These are phyloP conservation scores for Petrocephalus zakoni DNA, from an alignment of 2,113 vertebrate species.

Conservation along the genomic window DNA sequence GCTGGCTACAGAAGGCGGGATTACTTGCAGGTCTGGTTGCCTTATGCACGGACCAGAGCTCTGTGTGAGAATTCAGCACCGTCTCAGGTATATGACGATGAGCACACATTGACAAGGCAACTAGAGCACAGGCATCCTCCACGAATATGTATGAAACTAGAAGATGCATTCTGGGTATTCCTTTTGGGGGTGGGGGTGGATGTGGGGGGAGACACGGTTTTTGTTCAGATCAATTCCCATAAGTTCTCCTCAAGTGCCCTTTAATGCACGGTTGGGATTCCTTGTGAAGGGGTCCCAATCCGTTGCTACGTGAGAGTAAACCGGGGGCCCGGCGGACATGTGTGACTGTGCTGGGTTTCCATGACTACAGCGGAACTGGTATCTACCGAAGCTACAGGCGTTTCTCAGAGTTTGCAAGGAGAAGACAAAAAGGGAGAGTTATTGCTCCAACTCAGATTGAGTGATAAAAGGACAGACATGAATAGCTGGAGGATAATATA, in stretches of 20 bases:
- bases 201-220: no score
- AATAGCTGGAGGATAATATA: not conserved
- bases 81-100: not conserved
- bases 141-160: not conserved
- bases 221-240: not conserved
- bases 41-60: not conserved
- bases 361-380: conserved; percentile 2
- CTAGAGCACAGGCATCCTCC: not conserved
- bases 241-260: not conserved
- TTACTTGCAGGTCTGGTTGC: not conserved
- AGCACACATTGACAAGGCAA: not conserved
- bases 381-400: not conserved
- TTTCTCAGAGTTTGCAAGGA: not conserved
- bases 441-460: not conserved
- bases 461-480: not conserved
- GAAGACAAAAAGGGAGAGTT: not conserved
- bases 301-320: not conserved
- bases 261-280: not conserved
- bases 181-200: not conserved
- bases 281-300: not conserved
- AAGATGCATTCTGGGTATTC: not conserved
- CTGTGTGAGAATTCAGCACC: not conserved
- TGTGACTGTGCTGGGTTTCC: not conserved
- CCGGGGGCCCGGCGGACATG: not conserved
- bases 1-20: not conserved